Evolutionary conservation across 2,888 invertebrate genomes (phyloP).

Genomic region (Sylvicola cinctus): DNA sequence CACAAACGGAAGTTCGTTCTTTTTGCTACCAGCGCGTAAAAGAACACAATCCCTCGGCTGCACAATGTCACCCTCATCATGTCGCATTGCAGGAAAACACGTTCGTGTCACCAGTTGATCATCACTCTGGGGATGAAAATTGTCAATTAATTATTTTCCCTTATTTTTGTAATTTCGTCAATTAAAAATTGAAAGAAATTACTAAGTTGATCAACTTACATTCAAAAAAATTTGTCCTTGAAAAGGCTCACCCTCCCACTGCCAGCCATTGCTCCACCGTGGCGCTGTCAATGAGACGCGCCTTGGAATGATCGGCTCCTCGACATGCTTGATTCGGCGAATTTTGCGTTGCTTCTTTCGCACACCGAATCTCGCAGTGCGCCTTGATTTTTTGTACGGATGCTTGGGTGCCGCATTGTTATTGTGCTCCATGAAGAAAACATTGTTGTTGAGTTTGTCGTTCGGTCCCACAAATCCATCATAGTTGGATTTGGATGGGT

Average conservation of each 20-base stretch:
- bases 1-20: constrained; percentile 79
- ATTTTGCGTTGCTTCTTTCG: constrained; percentile 8
- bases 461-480: too few relatives aligned
- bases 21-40: constrained; percentile 61
- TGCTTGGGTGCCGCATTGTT: too few relatives aligned
- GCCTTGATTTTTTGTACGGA: constrained; percentile 16
- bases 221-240: constrained; percentile 71
- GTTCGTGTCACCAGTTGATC: constrained; percentile 51
- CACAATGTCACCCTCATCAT: constrained; percentile 71
- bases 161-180: neutral
- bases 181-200: neutral
- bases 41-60: constrained; percentile 79
- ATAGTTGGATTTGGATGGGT: too few relatives aligned
- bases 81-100: constrained; percentile 81
- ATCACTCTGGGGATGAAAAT: constrained; percentile 38
- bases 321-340: constrained; percentile 13
- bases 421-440: too few relatives aligned
- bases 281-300: constrained; percentile 28
- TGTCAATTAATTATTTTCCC: constrained; percentile 4
- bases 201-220: constrained; percentile 35
- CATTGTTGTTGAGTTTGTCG: too few relatives aligned
- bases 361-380: constrained; percentile 1
- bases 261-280: constrained; percentile 83
- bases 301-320: constrained; percentile 27
- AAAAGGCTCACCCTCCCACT: constrained; percentile 69